These are phyloP conservation scores for Tolmerus cingulatus DNA, from an alignment of 2,888 invertebrate species.

Conservation along the genomic window DNA sequence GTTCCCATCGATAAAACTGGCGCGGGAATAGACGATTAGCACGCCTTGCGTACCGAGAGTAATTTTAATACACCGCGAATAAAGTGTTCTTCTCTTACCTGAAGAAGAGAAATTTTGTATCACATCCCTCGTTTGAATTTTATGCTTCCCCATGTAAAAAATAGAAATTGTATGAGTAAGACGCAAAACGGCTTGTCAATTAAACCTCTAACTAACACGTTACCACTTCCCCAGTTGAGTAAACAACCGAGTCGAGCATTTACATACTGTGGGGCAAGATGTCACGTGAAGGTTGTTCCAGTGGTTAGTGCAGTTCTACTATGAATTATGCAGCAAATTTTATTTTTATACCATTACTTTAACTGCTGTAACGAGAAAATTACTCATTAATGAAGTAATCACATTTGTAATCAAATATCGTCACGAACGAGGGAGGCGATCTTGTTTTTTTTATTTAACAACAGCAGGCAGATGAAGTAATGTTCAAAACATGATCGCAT, in stretches of 20 bases:
- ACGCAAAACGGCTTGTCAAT: background rate
- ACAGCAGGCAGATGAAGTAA: background rate
- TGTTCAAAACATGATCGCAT: background rate
- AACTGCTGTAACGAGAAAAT: background rate
- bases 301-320: background rate
- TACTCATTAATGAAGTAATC: background rate
- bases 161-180: background rate
- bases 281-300: constrained; percentile 23
- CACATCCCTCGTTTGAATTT: background rate
- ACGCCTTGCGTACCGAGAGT: background rate
- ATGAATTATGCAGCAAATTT: constrained; percentile 1
- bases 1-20: no score
- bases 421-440: background rate
- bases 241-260: background rate
- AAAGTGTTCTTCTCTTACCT: background rate
- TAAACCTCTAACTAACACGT: background rate
- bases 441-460: background rate
- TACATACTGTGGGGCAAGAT: background rate
- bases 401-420: background rate
- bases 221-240: background rate
- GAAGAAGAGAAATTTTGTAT: background rate
- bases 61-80: background rate
- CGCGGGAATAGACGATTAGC: no score
- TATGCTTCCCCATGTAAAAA: background rate
- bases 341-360: background rate